phyloP scores from a whole-genome alignment of 2,113 vertebrate genomes.

The Pseudorhombus dupliciocellatus region DNA sequence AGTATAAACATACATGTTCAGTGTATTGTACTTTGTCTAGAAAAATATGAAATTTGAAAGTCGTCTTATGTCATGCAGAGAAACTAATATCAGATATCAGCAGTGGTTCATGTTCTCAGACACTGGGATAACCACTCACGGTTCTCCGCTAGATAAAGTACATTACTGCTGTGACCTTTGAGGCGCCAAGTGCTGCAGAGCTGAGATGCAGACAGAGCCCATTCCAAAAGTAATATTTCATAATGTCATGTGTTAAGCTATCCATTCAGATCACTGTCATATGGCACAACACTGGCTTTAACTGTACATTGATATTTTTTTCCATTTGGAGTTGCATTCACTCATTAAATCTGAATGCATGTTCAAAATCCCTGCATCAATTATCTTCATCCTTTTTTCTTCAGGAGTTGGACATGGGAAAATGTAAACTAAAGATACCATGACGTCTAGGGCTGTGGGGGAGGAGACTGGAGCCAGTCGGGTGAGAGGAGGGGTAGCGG shows the following conservation, averaged over 20 bases:
- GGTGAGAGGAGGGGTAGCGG: no score
- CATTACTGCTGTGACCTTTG: constrained; percentile 44
- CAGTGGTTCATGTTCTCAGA: background rate
- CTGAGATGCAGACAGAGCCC: background rate
- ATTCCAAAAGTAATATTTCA: constrained; percentile 3
- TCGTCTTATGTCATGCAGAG: background rate
- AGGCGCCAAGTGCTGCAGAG: constrained; percentile 11
- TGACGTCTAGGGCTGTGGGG: no score
- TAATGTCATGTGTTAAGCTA: constrained; percentile 20
- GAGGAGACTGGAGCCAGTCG: no score
- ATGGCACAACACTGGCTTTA: background rate
- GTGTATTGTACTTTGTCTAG: background rate
- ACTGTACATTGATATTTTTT: background rate
- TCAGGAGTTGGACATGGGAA: no score
- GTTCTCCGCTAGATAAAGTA: constrained; percentile 27
- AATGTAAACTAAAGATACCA: no score
- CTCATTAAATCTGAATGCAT: constrained; percentile 9
- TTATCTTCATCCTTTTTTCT: no score
- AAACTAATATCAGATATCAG: background rate
- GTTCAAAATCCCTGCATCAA: background rate
- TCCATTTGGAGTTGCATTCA: background rate
- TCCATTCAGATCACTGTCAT: constrained; percentile 1
- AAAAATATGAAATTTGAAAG: background rate
- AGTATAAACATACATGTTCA: constrained; percentile 10
- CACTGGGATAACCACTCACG: background rate